These are phyloP conservation scores for Drosophila algonquin DNA, from an alignment of 2,888 invertebrate species.

Conservation along the genomic window DNA sequence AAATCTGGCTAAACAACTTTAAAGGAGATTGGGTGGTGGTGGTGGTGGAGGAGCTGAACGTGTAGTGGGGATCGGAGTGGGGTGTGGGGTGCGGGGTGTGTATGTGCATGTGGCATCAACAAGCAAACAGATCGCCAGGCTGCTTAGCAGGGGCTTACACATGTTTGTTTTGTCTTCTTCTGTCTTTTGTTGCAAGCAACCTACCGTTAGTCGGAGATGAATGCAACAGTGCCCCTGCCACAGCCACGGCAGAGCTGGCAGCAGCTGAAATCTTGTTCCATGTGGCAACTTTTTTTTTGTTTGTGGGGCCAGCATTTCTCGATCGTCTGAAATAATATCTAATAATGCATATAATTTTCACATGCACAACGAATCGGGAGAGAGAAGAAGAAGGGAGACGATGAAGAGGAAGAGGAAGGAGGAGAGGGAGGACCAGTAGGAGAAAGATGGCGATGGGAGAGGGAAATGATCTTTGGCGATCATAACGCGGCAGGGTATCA, in stretches of 20 bases:
- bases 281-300: slow-evolving; percentile 27
- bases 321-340: slow-evolving; percentile 69
- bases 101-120: neutral
- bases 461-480: slow-evolving; percentile 10
- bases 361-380: slow-evolving; percentile 55
- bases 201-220: slow-evolving; percentile 47
- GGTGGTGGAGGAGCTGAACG: slow-evolving; percentile 13
- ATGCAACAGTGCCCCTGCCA: slow-evolving; percentile 6
- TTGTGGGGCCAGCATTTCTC: slow-evolving; percentile 14
- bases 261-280: slow-evolving; percentile 32
- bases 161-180: slow-evolving; percentile 71
- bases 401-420: neutral
- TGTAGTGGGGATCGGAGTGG: neutral
- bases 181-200: slow-evolving; percentile 61
- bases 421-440: neutral
- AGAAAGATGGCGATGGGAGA: slow-evolving; percentile 3
- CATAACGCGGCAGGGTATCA: slow-evolving; percentile 44
- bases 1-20: slow-evolving; percentile 76
- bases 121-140: slow-evolving; percentile 54
- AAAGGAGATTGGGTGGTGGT: slow-evolving; percentile 40
- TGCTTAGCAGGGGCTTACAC: slow-evolving; percentile 78
- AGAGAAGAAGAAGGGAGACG: neutral
- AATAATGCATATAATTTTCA: slow-evolving; percentile 79
- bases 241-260: neutral
- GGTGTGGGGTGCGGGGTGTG: neutral